Base-by-base conservation (phyloP, 2,888 invertebrate species). In the Caenorhabditis sinica region DNA sequence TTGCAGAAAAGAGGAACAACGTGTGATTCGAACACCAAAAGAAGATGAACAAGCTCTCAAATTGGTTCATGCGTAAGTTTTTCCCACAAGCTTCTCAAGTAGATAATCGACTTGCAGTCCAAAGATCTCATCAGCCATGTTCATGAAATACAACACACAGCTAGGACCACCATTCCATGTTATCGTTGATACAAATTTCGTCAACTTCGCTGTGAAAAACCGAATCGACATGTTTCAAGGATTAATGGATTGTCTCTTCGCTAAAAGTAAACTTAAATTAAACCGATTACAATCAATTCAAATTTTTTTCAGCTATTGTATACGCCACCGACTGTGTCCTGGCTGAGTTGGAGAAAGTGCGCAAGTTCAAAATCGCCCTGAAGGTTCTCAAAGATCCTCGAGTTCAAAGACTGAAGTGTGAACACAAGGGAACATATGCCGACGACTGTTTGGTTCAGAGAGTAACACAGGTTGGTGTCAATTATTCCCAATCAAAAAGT, bases 211-310 rank as follows among this genome's bases (percentile, higher is more conserved):
- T 8, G 97, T 99, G 53, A 97, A 97, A 93, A 97, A 97, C 93
- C 98, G 98, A 94, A 94, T 99, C 87, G 99, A 99, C 93, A 96
- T 99, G 51, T 95, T 97, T 75, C 96, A 97, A 92, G 96, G 96
- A 87, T 97, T 99, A 97, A 98, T 98, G 98, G 97, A 99, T 92
- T 99, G 98, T 93, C 94, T 99, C 8, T 98, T 97, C 93, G 99
- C 98, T 0, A 99, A 99, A 94, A 95, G 95, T 95, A 92, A 93
- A 94, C 91, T n/a, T n/a, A n/a, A 45, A 15, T 36, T 9, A 20
- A 33, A 13, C 11, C 36, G 17, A 33, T 33, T 40, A 60, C 20
- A 60, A 49, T 65, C 20, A 63, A 17, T 40, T n/a, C n/a, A n/a
- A 20, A 15, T 9, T 30, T 33, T 25, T 88, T 92, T 36, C 89